Percentiles rank a stretch among this genome's conserved stretches.
These are phyloP conservation scores for Nasua narica DNA, from an alignment of 2,797 vertebrate genomes.

Conservation along the genomic window DNA sequence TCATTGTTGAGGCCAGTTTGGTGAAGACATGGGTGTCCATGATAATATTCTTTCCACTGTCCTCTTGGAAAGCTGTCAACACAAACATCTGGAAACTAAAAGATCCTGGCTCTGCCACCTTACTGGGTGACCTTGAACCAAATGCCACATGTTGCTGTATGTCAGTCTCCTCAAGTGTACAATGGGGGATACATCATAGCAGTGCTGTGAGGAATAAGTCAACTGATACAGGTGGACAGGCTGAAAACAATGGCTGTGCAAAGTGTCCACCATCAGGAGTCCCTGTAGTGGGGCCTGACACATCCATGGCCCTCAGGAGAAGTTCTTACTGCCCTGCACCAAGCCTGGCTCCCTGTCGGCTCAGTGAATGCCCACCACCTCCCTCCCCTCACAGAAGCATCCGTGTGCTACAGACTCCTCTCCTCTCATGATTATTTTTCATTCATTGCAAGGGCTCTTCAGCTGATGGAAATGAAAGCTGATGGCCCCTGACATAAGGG, in stretches of 20 bases:
- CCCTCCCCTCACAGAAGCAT: background rate
- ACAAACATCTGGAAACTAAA: background rate
- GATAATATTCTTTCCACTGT: background rate
- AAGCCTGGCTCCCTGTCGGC: background rate
- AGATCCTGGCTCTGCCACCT: background rate
- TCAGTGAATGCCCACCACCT: background rate
- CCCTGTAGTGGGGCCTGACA: too few species aligned
- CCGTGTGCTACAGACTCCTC: rapidly evolving
- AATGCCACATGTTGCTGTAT: too few species aligned
- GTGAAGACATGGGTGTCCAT: too few species aligned
- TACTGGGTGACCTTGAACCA: background rate
- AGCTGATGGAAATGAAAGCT: background rate
- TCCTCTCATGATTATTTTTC: background rate
- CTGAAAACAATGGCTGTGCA: background rate
- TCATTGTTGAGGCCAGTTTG: too few species aligned
- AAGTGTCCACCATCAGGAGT: background rate
- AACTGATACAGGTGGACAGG: background rate
- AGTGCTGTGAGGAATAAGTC: background rate
- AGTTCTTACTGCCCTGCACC: background rate
- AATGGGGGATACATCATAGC: background rate
- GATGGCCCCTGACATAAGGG: background rate
- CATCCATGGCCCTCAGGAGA: too few species aligned
- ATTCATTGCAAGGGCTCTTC: background rate
- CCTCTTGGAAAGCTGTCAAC: background rate
- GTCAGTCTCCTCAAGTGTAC: background rate